phyloP scores from a whole-genome alignment of 2,888 invertebrate species.

The Anticlea derivata region DNA sequence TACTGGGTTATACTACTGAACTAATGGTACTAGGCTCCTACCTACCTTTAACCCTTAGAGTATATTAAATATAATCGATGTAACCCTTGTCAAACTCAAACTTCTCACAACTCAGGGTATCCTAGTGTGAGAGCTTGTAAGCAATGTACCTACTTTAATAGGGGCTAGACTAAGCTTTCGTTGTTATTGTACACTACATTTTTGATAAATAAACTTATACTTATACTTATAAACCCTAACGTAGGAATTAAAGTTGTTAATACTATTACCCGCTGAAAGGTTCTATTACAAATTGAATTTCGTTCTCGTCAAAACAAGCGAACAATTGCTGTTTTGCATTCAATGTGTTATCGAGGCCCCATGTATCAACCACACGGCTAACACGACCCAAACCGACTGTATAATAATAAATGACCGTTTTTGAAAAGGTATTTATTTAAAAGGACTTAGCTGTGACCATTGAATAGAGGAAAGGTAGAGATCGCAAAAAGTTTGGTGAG shows the following conservation, averaged over 20 bases:
- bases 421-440: constrained; percentile 7
- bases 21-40: too few relatives aligned
- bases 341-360: constrained; percentile 30
- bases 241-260: constrained; percentile 6
- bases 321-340: constrained; percentile 38
- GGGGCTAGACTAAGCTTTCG: too few relatives aligned
- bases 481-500: neutral
- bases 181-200: too few relatives aligned
- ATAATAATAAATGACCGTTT: constrained; percentile 8
- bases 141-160: too few relatives aligned
- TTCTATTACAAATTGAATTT: constrained; percentile 29
- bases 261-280: constrained; percentile 15
- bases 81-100: too few relatives aligned
- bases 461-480: neutral
- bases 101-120: too few relatives aligned
- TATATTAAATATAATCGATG: too few relatives aligned
- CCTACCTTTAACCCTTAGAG: too few relatives aligned
- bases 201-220: too few relatives aligned
- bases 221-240: neutral
- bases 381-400: constrained; percentile 11
- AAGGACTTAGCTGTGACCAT: neutral
- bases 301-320: constrained; percentile 27
- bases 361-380: constrained; percentile 19
- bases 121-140: too few relatives aligned
- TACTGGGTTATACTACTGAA: too few relatives aligned